These are phyloP conservation scores for Rhynchonycteris naso DNA, from an alignment of 2,797 vertebrate species.

Conservation along the genomic window DNA sequence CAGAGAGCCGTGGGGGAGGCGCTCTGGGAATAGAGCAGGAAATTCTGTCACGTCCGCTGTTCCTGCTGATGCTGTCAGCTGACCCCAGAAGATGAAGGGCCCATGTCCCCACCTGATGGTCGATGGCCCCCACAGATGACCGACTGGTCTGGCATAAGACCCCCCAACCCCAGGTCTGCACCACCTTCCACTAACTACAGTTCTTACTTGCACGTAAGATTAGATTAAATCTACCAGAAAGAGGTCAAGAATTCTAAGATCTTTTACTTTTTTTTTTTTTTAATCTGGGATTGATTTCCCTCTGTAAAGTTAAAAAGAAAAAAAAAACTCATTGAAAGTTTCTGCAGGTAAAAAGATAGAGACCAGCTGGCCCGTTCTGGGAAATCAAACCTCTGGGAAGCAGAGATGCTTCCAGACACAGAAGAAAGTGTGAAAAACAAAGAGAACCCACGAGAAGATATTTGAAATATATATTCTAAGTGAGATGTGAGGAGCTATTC, in stretches of 20 bases:
- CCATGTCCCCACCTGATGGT: too few species aligned
- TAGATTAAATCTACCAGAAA: background rate
- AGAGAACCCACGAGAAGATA: background rate
- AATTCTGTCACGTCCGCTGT: background rate
- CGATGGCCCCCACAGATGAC: background rate
- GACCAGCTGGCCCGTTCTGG: accelerated
- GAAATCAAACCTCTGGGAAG: background rate
- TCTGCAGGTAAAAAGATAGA: background rate
- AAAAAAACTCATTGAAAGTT: background rate
- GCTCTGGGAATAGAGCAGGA: accelerated
- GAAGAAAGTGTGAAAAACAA: background rate
- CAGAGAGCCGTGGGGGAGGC: background rate
- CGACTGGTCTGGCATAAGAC: accelerated
- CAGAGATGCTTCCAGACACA: background rate
- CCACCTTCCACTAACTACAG: accelerated
- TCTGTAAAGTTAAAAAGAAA: background rate
- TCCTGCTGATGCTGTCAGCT: background rate
- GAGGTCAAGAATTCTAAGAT: too few species aligned
- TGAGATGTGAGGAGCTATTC: background rate
- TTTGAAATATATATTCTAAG: background rate
- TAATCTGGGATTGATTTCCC: background rate
- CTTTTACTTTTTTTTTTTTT: background rate
- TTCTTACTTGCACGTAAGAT: background rate
- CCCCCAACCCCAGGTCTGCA: background rate
- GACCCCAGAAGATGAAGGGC: accelerated